Evolutionary conservation across 2,888 invertebrate species (phyloP).

Genomic region (Lithophane ornitopus): DNA sequence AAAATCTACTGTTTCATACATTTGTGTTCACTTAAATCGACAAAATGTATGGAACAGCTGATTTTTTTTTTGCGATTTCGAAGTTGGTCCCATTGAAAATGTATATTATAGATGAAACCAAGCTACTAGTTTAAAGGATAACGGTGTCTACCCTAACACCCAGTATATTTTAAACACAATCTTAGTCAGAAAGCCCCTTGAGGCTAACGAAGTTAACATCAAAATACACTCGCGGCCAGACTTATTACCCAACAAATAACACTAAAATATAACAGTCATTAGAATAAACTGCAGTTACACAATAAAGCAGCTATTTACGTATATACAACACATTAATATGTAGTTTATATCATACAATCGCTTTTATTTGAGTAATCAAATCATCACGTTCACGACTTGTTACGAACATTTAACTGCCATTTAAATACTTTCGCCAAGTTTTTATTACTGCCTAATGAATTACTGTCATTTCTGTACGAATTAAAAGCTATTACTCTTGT

Average conservation of each 20-base stretch:
- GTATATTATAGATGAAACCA: too few relatives aligned
- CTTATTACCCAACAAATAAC: conserved; percentile 30
- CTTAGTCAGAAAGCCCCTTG: too few relatives aligned
- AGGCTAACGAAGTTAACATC: background rate
- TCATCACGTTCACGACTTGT: conserved; percentile 18
- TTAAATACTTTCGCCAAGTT: conserved; percentile 54
- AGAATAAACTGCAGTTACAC: conserved; percentile 41
- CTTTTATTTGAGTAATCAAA: conserved; percentile 56
- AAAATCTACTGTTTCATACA: too few relatives aligned
- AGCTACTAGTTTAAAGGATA: too few relatives aligned
- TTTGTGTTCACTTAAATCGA: too few relatives aligned
- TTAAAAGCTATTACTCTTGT: conserved; percentile 31
- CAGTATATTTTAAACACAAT: background rate
- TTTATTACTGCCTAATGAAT: conserved; percentile 39
- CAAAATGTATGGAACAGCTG: too few relatives aligned
- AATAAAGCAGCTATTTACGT: conserved; percentile 35
- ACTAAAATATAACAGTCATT: conserved; percentile 12
- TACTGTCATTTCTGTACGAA: conserved; percentile 38
- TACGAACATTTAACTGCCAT: conserved; percentile 15
- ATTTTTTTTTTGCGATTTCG: too few relatives aligned
- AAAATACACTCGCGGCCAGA: background rate
- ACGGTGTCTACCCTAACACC: too few relatives aligned
- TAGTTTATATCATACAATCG: conserved; percentile 16
- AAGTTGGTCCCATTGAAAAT: too few relatives aligned
- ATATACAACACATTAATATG: conserved; percentile 21